Base-by-base conservation (phyloP, 2,113 vertebrate species). In the Ploceus nigricollis region DNA sequence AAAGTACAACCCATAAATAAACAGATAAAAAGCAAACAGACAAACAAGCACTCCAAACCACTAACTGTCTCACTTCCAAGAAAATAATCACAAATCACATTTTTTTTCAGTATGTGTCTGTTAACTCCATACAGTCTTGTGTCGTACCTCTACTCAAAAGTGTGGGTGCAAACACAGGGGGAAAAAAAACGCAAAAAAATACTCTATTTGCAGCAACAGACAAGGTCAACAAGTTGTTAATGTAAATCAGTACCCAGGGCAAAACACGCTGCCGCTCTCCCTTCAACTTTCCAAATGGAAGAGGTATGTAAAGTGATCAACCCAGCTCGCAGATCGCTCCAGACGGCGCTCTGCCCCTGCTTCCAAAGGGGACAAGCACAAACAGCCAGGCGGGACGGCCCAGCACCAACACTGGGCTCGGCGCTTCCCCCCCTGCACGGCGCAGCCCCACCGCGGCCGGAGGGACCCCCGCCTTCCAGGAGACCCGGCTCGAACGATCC, bases 171-270 rank as follows among this genome's bases (percentile, higher is more conserved):
- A 72, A 80, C 13, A 75, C 22, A 47, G 5, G 19, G 30, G 23
- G 23, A 5, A 7, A 66, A 50, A 53, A n/a, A 2, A 1, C 4
- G 17, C 10, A n/a, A n/a, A 90, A 68, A 76, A 80, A 22, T 0
- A 33, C 9, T 9, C 45, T 37, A 15, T 61, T 48, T 72, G 57
- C 51, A 84, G 82, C 69, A 78, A 78, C 54, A 90, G 60, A 78
- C 50, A 75, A 94, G 73, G 81, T 89, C 93, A 93, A 73, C 72
- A 87, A 93, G 73, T 77, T 71, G 76, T 44, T 54, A 63, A 65
- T 60, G 54, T 64, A 85, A 86, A 96, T 77, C 77, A 89, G 80
- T 33, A 84, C 68, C 80, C 65, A 47, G 65, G 40, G 44, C 76
- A 66, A 70, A 86, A 61, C 40, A 50, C 15, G 7, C 80, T 57